Conservation (phyloP, 2,113 vertebrate genomes). For the Hemibagrus wyckioides region DNA sequence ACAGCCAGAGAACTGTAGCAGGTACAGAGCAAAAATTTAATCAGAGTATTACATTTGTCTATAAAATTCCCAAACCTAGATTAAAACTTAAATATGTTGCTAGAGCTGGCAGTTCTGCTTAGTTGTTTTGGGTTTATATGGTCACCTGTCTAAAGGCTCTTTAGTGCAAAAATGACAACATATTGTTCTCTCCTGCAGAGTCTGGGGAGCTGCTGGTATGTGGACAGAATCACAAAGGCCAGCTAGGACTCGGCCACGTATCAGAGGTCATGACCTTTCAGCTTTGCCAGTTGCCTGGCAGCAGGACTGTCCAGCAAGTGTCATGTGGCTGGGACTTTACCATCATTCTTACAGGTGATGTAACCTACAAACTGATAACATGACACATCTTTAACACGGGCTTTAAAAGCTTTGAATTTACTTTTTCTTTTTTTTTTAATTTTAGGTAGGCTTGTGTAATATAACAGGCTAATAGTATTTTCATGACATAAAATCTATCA, state of each 20-base stretch:
- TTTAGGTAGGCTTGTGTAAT: neutral
- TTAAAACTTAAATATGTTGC: neutral
- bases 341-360: slow-evolving; percentile 82
- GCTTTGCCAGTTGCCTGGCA: slow-evolving; percentile 69
- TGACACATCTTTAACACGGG: neutral
- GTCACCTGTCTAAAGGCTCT: neutral
- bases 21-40: neutral
- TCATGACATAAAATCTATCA: neutral
- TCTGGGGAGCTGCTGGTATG: slow-evolving; percentile 82
- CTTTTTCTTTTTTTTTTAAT: too few species aligned
- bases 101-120: neutral
- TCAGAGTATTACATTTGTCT: neutral
- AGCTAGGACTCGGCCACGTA: slow-evolving; percentile 83
- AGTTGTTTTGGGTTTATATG: neutral
- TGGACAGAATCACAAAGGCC: slow-evolving; percentile 88
- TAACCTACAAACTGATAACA: neutral
- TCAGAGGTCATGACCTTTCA: slow-evolving; percentile 76
- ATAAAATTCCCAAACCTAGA: neutral
- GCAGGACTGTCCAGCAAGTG: slow-evolving; percentile 73
- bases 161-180: neutral
- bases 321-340: slow-evolving; percentile 96
- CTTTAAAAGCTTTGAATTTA: neutral
- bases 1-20: neutral
- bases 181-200: slow-evolving; percentile 65
- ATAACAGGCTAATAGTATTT: neutral